These are phyloP conservation scores for Frankliniella fusca DNA, from an alignment of 2,888 invertebrate genomes.

Conservation along the genomic window DNA sequence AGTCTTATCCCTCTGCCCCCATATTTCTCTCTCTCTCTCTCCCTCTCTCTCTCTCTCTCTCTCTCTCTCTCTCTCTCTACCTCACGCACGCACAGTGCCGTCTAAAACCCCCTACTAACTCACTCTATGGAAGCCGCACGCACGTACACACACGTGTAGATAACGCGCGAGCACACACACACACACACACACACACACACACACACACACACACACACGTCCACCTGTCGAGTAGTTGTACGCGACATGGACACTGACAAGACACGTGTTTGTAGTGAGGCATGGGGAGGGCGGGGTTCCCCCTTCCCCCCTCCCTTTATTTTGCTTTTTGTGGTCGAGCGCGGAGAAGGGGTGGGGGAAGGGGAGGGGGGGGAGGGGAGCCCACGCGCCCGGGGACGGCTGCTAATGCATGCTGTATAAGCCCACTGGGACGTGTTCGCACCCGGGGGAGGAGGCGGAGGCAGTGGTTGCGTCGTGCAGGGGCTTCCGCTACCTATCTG, in stretches of 20 bases:
- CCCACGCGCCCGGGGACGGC: neutral
- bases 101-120: too few relatives aligned
- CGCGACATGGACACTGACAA: too few relatives aligned
- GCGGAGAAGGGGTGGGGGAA: neutral
- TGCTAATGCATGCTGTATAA: constrained; percentile 17
- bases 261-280: too few relatives aligned
- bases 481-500: too few relatives aligned
- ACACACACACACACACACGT: neutral
- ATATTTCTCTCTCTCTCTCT: too few relatives aligned
- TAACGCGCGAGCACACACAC: too few relatives aligned
- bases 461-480: neutral
- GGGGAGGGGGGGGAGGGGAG: neutral
- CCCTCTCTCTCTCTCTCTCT: neutral
- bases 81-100: neutral
- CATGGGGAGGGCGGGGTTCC: too few relatives aligned
- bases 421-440: constrained; percentile 15
- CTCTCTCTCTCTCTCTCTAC: neutral
- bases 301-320: too few relatives aligned
- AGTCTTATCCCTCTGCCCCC: neutral
- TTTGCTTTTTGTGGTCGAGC: too few relatives aligned
- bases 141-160: too few relatives aligned
- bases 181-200: neutral
- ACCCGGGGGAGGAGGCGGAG: neutral
- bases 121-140: too few relatives aligned
- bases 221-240: neutral